Base-by-base conservation (phyloP, 2,113 vertebrate species). In the Pteronura brasiliensis region DNA sequence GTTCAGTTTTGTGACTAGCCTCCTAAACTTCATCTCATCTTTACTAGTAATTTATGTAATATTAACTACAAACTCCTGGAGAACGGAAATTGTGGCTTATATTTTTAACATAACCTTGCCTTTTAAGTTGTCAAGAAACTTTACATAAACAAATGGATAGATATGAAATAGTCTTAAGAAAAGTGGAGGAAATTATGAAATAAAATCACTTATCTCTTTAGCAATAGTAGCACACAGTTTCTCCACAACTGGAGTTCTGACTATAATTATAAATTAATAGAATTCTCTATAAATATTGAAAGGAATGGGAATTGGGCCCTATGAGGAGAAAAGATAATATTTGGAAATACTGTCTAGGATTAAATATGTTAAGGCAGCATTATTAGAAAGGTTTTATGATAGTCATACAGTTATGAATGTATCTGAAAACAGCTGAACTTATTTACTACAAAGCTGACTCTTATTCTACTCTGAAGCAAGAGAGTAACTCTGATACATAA, bases 81-180 rank as follows among this genome's bases (percentile, higher is more conserved):
- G 27, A 94, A 52, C 13, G 85, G 69, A 14, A 20, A 63, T 72
- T 76, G 9, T 88, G 36, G 17, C 6, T 74, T 69, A 31, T 93
- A 69, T 96, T 82, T 88, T 95, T 90, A 89, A 80, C 6, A 80
- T 76, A 89, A 57, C 76, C 39, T 96, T 84, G 6, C 55, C 52
- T 96, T 84, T 88, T 55, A 95, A 93, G 23, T 88, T 88, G 27
- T 94, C 23, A 90, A 63, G 57, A 86, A 52, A 87, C 90, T 95
- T 91, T 65, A 92, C 27, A 88, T 94, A 44, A 96, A 63, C 34
- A 85, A 8, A 27, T 85, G 49, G 76, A 34, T 90, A 65, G 29
- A 44, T 88, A 71, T 84, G 15, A 63, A 77, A 65, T 85, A 17
- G 11, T 67, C 89, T 89, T 79, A 92, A 92, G 36, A 92, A 94